Evolutionary conservation across 2,797 vertebrate species (phyloP).

Genomic region (Anas bahamensis): DNA sequence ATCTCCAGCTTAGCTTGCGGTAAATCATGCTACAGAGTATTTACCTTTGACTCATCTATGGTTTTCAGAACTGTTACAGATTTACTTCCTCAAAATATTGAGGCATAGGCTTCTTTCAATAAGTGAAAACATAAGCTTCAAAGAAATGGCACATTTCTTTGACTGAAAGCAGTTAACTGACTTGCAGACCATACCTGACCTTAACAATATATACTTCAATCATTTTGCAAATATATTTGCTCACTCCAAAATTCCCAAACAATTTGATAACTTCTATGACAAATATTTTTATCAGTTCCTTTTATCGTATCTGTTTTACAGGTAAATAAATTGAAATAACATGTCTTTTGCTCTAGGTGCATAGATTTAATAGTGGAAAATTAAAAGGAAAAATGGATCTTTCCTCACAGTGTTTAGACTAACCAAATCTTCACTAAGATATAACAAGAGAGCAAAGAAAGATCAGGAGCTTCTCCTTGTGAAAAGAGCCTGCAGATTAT

Average conservation of each 20-base stretch:
- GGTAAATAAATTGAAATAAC: not conserved
- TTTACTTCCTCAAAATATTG: conserved; percentile 9
- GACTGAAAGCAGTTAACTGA: not conserved
- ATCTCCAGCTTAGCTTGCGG: conserved; percentile 26
- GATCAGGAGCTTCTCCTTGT: not conserved
- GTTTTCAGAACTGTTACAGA: not conserved
- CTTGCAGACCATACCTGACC: not conserved
- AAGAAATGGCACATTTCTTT: not conserved
- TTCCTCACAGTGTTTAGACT: not conserved
- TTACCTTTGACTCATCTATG: conserved; percentile 51
- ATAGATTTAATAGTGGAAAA: not conserved
- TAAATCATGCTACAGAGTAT: conserved; percentile 27
- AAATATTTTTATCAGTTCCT: not conserved
- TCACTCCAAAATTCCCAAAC: not conserved
- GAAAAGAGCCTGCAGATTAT: not conserved
- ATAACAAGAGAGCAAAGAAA: not conserved
- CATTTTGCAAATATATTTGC: not conserved
- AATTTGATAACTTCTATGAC: not conserved
- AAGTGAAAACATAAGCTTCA: not conserved
- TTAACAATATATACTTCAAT: not conserved
- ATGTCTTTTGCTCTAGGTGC: not conserved
- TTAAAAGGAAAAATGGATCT: not conserved
- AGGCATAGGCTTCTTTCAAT: not conserved
- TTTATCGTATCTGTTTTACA: not conserved
- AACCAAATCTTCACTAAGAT: not conserved